Conservation (phyloP, 1,140 invertebrate species). For the Drosophila subpulchrella region DNA sequence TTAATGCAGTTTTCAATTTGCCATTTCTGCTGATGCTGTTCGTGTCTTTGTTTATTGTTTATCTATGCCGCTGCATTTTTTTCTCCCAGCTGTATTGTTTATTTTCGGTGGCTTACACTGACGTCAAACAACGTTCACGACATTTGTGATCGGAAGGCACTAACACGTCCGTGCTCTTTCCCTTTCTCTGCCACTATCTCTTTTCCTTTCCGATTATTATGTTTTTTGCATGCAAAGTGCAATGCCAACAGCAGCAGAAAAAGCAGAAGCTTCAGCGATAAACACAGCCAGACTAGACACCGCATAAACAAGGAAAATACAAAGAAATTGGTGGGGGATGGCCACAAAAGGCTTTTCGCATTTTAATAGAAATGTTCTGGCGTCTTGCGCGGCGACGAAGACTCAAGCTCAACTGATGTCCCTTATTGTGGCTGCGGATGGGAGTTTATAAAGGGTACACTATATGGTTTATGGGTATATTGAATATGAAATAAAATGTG, state of each 20-base stretch:
- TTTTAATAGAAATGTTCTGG: conserved; percentile 80
- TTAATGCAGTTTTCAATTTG: conserved; percentile 67
- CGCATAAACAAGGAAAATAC: conserved; percentile 51
- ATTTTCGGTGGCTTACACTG: conserved; percentile 70
- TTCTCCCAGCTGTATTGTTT: conserved; percentile 54
- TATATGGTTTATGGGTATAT: neutral
- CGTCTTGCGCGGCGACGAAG: conserved; percentile 48
- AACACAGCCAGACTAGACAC: conserved; percentile 54
- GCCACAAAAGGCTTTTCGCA: conserved; percentile 79
- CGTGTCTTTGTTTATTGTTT: conserved; percentile 59
- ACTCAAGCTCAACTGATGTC: conserved; percentile 26
- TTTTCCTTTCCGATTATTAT: conserved; percentile 62
- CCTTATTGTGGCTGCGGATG: conserved; percentile 2
- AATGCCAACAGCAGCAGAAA: conserved; percentile 62
- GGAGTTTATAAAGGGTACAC: conserved; percentile 3
- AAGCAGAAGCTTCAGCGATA: conserved; percentile 49
- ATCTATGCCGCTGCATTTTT: conserved; percentile 43
- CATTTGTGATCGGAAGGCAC: conserved; percentile 44
- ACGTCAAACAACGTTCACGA: conserved; percentile 50
- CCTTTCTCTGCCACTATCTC: conserved; percentile 1
- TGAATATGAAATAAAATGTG: neutral
- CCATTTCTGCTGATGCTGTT: conserved; percentile 72
- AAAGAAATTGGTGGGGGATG: conserved; percentile 10
- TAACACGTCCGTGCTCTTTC: conserved; percentile 18
- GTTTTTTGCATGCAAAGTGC: conserved; percentile 82